Evolutionary conservation across 2,113 vertebrate genomes (phyloP).

Genomic region (Shinisaurus crocodilurus): DNA sequence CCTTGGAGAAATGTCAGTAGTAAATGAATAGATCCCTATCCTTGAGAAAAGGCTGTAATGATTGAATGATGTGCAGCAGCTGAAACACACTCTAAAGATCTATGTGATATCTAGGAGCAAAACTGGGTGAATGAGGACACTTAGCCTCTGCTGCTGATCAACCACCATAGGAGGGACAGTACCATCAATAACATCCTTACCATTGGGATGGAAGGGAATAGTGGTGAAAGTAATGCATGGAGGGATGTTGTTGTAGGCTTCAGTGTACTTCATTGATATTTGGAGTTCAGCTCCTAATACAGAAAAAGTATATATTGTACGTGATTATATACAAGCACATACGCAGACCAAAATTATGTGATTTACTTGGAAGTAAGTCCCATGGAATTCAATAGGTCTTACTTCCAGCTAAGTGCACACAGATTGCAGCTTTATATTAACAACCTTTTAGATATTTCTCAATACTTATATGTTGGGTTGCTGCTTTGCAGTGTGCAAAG

Average conservation of each 20-base stretch:
- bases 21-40: not conserved
- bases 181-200: conserved; percentile 54
- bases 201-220: conserved; percentile 78
- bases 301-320: conserved; percentile 30
- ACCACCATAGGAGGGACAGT: not conserved
- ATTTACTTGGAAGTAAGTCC: not conserved
- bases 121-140: not conserved
- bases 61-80: not conserved
- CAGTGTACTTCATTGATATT: conserved; percentile 62
- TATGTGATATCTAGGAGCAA: not conserved
- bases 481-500: not conserved
- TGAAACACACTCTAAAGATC: not conserved
- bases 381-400: not conserved
- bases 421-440: not conserved
- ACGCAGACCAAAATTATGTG: not conserved
- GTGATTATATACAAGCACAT: not conserved
- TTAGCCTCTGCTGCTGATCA: not conserved
- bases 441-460: not conserved
- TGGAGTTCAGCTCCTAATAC: conserved; percentile 61
- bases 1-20: not conserved
- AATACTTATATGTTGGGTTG: not conserved
- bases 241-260: conserved; percentile 62
- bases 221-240: conserved; percentile 67
- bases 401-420: not conserved
- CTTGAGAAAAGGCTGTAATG: not conserved